Conservation (phyloP, 2,888 invertebrate species). For the Folsomia candida region DNA sequence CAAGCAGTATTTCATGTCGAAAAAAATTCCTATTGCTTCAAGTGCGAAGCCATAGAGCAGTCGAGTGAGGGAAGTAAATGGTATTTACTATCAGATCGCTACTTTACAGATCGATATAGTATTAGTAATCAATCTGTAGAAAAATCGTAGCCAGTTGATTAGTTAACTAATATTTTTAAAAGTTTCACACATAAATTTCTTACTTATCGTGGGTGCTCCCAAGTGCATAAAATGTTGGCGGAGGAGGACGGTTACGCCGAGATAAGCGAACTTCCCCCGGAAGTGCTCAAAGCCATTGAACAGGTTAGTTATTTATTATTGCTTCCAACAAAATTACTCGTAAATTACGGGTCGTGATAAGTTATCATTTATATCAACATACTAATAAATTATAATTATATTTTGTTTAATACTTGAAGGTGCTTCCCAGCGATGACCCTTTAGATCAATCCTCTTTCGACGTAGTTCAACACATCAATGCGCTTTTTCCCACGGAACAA, state of each 20-base stretch:
- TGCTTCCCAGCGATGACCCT: slow-evolving; percentile 86
- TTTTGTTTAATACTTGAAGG: slow-evolving; percentile 60
- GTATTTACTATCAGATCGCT: too few species aligned
- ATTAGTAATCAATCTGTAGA: too few species aligned
- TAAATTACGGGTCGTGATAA: neutral
- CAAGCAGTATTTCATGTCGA: too few species aligned
- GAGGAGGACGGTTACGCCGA: slow-evolving; percentile 59
- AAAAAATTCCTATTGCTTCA: too few species aligned
- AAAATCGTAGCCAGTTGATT: too few species aligned
- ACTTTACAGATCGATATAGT: too few species aligned
- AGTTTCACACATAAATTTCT: too few species aligned
- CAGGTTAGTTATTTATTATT: slow-evolving; percentile 59
- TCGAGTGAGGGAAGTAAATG: too few species aligned
- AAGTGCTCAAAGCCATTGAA: slow-evolving; percentile 86
- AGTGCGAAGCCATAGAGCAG: too few species aligned
- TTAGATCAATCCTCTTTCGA: slow-evolving; percentile 90
- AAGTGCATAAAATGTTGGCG: slow-evolving; percentile 38
- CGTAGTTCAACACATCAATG: slow-evolving; percentile 92
- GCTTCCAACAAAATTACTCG: slow-evolving; percentile 6
- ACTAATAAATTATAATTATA: neutral
- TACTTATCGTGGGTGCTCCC: too few species aligned
- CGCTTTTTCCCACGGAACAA: slow-evolving; percentile 96
- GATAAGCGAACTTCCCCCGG: slow-evolving; percentile 67
- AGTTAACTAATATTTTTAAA: too few species aligned
- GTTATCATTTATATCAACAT: neutral